Conservation (phyloP, 2,797 vertebrate species). For the Aulostomus chinensis region DNA sequence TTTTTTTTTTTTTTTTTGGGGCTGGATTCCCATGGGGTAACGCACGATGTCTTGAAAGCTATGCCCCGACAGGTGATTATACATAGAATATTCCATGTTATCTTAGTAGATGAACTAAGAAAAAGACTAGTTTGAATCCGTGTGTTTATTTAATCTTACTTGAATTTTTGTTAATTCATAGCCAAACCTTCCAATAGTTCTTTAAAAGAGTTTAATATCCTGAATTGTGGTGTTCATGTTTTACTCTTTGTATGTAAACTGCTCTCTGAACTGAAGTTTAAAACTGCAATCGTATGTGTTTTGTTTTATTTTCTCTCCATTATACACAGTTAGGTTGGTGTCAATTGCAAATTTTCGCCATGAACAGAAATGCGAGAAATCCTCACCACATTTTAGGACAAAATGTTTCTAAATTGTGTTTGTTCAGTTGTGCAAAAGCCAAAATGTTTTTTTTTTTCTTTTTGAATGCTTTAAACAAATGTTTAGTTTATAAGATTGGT, state of each 20-base stretch:
- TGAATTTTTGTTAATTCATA: constrained; percentile 72
- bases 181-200: constrained; percentile 62
- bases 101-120: constrained; percentile 57
- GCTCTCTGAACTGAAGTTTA: constrained; percentile 52
- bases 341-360: constrained; percentile 26
- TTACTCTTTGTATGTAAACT: constrained; percentile 35
- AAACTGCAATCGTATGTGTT: constrained; percentile 30
- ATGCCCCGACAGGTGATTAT: constrained; percentile 62
- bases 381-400: constrained; percentile 34
- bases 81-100: constrained; percentile 62
- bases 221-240: constrained; percentile 55
- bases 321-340: constrained; percentile 1
- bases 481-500: constrained; percentile 77
- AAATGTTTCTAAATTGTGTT: constrained; percentile 46
- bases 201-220: constrained; percentile 68
- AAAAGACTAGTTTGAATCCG: constrained; percentile 57
- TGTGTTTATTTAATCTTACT: constrained; percentile 74
- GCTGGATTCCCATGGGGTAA: constrained; percentile 81
- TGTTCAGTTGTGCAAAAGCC: constrained; percentile 61
- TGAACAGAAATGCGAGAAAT: constrained; percentile 40
- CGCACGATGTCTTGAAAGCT: constrained; percentile 63
- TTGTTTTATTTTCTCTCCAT: constrained; percentile 9
- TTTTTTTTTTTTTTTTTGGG: constrained; percentile 67
- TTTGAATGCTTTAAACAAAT: constrained; percentile 36
- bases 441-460: constrained; percentile 18